A percentile compares a stretch with the other conserved stretches of the same genome.
These are phyloP conservation scores for Xiphophorus maculatus DNA, from an alignment of 2,113 vertebrate species.

Conservation along the genomic window DNA sequence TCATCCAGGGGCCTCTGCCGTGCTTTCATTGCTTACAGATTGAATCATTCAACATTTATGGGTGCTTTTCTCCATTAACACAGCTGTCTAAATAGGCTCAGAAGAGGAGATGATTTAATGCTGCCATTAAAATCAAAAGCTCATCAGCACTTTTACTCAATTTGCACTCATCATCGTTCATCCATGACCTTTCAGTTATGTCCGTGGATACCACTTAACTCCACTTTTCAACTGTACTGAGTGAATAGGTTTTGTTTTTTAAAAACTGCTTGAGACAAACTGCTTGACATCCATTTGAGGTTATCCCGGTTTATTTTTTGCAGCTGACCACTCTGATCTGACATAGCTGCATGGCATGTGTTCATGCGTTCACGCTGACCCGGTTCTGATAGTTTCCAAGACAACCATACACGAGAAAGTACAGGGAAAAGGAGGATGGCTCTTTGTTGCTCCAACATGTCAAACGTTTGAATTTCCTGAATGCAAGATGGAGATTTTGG, in stretches of 20 bases:
- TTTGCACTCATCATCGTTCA: constrained; percentile 38
- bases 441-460: constrained; percentile 41
- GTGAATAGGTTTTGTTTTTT: neutral
- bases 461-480: neutral
- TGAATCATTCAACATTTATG: constrained; percentile 38
- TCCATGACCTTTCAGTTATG: neutral
- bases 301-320: constrained; percentile 32
- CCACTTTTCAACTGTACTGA: neutral
- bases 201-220: constrained; percentile 1
- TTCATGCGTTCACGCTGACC: constrained; percentile 57
- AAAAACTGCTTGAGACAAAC: neutral
- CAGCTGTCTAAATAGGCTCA: constrained; percentile 19
- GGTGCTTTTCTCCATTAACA: constrained; percentile 32
- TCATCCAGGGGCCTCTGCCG: constrained; percentile 18
- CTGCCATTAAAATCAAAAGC: constrained; percentile 44
- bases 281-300: constrained; percentile 12
- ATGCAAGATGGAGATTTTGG: neutral
- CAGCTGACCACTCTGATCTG: constrained; percentile 42
- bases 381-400: constrained; percentile 78
- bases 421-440: constrained; percentile 32
- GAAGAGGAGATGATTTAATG: constrained; percentile 51
- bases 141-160: constrained; percentile 22
- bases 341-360: constrained; percentile 52
- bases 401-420: constrained; percentile 70
- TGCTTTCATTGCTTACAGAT: constrained; percentile 14